Base-by-base conservation (phyloP, 2,888 invertebrate genomes). In the Cerastis leucographa region DNA sequence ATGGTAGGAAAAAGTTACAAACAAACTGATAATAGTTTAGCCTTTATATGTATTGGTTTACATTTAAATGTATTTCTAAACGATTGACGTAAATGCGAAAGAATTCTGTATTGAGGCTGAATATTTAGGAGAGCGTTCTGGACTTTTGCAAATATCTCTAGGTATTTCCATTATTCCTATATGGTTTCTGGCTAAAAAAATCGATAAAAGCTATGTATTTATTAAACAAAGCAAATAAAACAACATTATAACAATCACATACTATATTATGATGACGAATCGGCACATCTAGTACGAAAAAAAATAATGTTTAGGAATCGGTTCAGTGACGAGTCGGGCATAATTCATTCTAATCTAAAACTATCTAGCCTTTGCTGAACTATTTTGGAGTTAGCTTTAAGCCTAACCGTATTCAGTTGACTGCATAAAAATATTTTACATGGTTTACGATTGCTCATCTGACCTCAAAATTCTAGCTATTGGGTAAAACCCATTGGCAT, bases 1-100 rank as follows among this genome's bases (percentile, higher is more conserved):
- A 71, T 51, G 19, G 35, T 71, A 29, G n/a, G 5, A 68, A 59
- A 71, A 61, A n/a, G 42, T 81, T 14, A 66, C 17, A 42, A 11
- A 9, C 2, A 29, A 46, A 25, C 49, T 66, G 25, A 49, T 56
- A 35, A 61, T 61, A 61, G 29, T 70, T 25, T 35, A 9, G 51
- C 11, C 11, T 68, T 64, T 40, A 46, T 56, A 17, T 25, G 65
- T 54, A 46, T 78, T 51, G 35, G 22, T 66, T 78, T 54, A 46
- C 29, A 69, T 56, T 69, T 5, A 29, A 51, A 76, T 61, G 29
- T 40, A 8, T 74, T 51, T 71, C 0, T 12, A 40, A 25, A 40
- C 4, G n/a, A 54, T 17, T n/a, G n/a, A 25, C 17, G 11, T 71
- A 22, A 25, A 29, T 4, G 11, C 7, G 11, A 22, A 9, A 44